Conservation (phyloP, 2,888 invertebrate species). For the Thera britannica region DNA sequence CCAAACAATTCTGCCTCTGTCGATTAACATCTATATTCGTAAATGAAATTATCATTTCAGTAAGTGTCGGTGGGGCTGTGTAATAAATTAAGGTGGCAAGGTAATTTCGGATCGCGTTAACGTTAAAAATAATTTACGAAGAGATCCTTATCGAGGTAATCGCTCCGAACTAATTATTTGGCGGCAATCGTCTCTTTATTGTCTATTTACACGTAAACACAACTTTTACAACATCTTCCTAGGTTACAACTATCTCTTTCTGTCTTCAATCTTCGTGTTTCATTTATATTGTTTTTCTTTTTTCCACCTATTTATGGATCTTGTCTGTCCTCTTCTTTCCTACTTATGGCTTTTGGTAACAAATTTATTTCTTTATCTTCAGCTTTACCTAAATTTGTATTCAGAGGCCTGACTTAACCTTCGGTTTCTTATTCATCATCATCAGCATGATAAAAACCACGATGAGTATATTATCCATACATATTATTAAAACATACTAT, state of each 20-base stretch:
- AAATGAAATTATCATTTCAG: constrained; percentile 72
- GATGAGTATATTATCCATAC: too few relatives aligned
- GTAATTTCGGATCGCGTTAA: constrained; percentile 68
- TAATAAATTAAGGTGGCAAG: constrained; percentile 64
- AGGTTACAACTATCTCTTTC: not conserved
- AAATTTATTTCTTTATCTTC: too few relatives aligned
- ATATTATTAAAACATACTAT: not conserved
- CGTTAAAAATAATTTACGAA: constrained; percentile 68
- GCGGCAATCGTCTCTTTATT: constrained; percentile 54
- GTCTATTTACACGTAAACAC: constrained; percentile 62
- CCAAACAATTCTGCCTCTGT: constrained; percentile 53
- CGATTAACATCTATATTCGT: constrained; percentile 64
- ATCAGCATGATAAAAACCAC: too few relatives aligned
- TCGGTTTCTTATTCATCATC: too few relatives aligned
- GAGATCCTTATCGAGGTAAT: constrained; percentile 69
- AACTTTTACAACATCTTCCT: constrained; percentile 36
- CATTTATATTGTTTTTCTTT: too few relatives aligned
- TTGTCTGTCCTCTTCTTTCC: too few relatives aligned
- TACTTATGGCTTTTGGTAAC: too few relatives aligned
- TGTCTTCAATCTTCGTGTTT: too few relatives aligned
- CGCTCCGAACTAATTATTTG: constrained; percentile 68
- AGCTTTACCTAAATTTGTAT: too few relatives aligned
- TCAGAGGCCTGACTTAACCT: too few relatives aligned
- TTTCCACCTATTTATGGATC: too few relatives aligned
- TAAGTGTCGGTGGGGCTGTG: constrained; percentile 57